These are phyloP conservation scores for Chymomyza costata DNA, from an alignment of 1,140 invertebrate species.

Conservation along the genomic window DNA sequence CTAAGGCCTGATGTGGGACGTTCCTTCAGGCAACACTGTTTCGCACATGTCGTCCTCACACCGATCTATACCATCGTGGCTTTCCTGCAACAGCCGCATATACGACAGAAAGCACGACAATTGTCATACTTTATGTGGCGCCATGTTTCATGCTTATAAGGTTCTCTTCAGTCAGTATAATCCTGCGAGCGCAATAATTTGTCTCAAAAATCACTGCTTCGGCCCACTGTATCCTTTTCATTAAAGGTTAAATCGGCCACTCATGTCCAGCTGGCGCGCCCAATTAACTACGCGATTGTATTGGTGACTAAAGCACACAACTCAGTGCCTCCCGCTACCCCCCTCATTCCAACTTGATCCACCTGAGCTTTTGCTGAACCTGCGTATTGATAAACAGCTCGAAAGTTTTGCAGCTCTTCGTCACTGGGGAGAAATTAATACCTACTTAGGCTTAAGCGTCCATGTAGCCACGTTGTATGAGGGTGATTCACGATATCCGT, in stretches of 20 bases:
- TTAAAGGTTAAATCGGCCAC: constrained; percentile 16
- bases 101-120: too few relatives aligned
- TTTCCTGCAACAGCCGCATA: too few relatives aligned
- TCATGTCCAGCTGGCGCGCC: constrained; percentile 64
- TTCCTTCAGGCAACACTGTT: too few relatives aligned
- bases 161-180: too few relatives aligned
- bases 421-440: constrained; percentile 65
- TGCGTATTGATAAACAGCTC: constrained; percentile 37
- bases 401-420: constrained; percentile 41
- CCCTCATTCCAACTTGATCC: not conserved
- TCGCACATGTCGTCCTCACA: too few relatives aligned
- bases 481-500: constrained; percentile 59
- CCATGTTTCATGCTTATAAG: too few relatives aligned
- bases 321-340: not conserved
- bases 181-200: too few relatives aligned
- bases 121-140: too few relatives aligned
- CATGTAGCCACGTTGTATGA: constrained; percentile 18
- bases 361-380: constrained; percentile 13
- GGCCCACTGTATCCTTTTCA: constrained; percentile 44
- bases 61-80: too few relatives aligned
- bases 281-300: constrained; percentile 73
- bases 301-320: constrained; percentile 60
- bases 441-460: constrained; percentile 64
- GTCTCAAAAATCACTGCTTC: not conserved
- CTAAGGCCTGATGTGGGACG: too few relatives aligned